These are phyloP conservation scores for Euthynnus affinis DNA, from an alignment of 2,797 vertebrate genomes.

Conservation along the genomic window DNA sequence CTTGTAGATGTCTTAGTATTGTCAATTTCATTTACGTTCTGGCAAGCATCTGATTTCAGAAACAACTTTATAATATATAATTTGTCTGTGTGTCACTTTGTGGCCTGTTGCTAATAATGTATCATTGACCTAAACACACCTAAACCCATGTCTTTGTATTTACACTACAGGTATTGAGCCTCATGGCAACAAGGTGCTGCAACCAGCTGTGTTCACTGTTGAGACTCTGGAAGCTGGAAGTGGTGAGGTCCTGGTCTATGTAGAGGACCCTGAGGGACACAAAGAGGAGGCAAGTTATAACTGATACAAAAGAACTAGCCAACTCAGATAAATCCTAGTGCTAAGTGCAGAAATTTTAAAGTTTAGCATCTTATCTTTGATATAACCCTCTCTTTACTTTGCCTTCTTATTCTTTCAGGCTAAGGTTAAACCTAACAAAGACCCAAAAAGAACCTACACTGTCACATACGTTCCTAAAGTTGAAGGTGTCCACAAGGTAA, in stretches of 20 bases:
- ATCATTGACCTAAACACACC: background rate
- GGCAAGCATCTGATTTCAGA: background rate
- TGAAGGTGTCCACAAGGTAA: slow-evolving; percentile 95
- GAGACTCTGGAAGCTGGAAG: slow-evolving; percentile 93
- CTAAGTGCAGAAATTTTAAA: slow-evolving; percentile 7
- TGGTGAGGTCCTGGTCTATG: slow-evolving; percentile 95
- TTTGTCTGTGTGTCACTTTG: background rate
- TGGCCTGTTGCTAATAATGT: background rate
- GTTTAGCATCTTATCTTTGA: slow-evolving; percentile 9
- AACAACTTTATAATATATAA: background rate
- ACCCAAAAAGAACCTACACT: slow-evolving; percentile 92
- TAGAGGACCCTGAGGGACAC: slow-evolving; percentile 96
- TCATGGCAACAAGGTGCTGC: slow-evolving; percentile 93
- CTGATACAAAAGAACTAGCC: background rate
- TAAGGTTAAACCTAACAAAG: slow-evolving; percentile 94
- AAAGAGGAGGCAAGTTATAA: slow-evolving; percentile 91
- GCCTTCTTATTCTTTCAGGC: slow-evolving; percentile 84
- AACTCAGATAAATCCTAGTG: background rate
- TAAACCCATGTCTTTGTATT: slow-evolving; percentile 10
- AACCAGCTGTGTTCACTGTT: slow-evolving; percentile 94
- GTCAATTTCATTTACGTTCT: no score
- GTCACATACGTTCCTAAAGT: slow-evolving; percentile 96
- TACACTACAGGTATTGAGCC: slow-evolving; percentile 91
- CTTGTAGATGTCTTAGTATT: background rate
- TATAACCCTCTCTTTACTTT: slow-evolving; percentile 21